Evolutionary conservation across 2,113 vertebrate species (phyloP).

Genomic region (Girardinichthys multiradiatus): DNA sequence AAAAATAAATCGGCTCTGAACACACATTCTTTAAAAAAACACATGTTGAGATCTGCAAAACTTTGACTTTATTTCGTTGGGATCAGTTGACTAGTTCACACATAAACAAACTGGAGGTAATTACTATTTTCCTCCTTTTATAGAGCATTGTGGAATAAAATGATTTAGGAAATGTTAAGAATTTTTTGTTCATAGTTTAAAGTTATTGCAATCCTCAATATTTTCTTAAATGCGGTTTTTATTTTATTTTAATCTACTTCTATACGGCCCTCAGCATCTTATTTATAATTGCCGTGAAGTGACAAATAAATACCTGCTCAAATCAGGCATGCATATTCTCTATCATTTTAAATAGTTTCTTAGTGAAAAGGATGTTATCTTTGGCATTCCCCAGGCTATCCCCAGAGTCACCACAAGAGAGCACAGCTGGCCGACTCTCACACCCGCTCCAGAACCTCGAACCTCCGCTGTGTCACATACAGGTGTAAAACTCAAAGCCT

Average conservation of each 20-base stretch:
- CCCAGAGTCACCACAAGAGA: conserved; percentile 69
- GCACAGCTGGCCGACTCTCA: conserved; percentile 72
- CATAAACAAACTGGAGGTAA: not conserved
- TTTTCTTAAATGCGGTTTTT: not conserved
- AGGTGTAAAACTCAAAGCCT: conserved; percentile 73
- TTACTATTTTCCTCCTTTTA: not conserved
- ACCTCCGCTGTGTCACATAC: conserved; percentile 67
- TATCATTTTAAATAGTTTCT: conserved; percentile 41
- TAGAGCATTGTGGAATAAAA: not conserved
- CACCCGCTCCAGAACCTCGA: conserved; percentile 45
- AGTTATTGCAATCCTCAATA: not conserved
- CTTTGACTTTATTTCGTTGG: too few species aligned
- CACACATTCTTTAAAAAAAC: too few species aligned
- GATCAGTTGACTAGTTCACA: not conserved
- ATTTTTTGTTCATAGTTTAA: too few species aligned
- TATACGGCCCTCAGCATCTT: too few species aligned
- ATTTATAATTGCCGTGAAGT: too few species aligned
- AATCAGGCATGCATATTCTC: not conserved
- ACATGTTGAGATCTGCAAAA: too few species aligned
- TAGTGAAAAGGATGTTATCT: conserved; percentile 35
- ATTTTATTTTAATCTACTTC: not conserved
- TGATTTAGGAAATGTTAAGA: not conserved
- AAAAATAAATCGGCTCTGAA: too few species aligned
- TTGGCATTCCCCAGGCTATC: conserved; percentile 63
- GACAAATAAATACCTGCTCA: not conserved